A percentile compares a stretch with the other conserved stretches of the same genome.
phyloP scores from a whole-genome alignment of 2,888 invertebrate species.

The Oligia latruncula region DNA sequence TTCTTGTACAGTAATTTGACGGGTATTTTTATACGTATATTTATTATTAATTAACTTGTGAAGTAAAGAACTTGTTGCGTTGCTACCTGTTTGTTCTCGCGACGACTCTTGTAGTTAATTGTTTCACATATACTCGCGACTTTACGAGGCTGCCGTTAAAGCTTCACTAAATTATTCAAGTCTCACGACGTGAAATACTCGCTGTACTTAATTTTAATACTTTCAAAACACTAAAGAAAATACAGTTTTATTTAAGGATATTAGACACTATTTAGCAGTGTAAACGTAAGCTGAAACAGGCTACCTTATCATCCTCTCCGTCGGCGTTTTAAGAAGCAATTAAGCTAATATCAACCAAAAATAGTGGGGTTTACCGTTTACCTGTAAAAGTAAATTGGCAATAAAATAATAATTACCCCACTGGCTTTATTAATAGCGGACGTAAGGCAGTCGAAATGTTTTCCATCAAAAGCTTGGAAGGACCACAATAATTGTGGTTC shows the following conservation, averaged over 20 bases:
- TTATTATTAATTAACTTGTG: background rate
- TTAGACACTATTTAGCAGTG: background rate
- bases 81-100: constrained; percentile 31
- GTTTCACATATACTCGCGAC: constrained; percentile 32
- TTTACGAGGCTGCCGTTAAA: constrained; percentile 21
- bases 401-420: background rate
- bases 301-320: background rate
- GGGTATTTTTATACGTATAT: background rate
- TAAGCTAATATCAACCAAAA: background rate
- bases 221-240: background rate
- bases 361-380: background rate
- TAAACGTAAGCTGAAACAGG: background rate
- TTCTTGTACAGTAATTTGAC: background rate
- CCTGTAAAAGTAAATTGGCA: background rate
- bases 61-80: constrained; percentile 60
- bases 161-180: constrained; percentile 9
- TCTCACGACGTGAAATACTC: constrained; percentile 12
- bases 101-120: constrained; percentile 42
- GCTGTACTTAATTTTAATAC: background rate
- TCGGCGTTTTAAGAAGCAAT: constrained; percentile 10
- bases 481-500: no score
- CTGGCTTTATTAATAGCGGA: background rate
- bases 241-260: no score
- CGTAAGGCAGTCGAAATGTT: background rate
- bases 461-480: background rate